Evolutionary conservation across 2,888 invertebrate species (phyloP).

Genomic region (Epistrophella euchroma): DNA sequence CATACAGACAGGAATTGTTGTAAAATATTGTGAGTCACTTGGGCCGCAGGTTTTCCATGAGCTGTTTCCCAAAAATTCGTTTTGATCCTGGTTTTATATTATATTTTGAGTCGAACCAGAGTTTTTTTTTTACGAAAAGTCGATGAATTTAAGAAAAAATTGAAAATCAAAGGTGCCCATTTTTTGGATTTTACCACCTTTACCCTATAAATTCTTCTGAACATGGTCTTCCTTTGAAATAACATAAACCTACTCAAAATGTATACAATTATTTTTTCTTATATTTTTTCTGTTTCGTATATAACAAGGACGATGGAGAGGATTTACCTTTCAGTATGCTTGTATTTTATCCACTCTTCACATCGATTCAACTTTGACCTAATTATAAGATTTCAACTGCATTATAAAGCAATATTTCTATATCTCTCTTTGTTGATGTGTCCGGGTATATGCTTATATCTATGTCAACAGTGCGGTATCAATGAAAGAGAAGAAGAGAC

Average conservation of each 20-base stretch:
- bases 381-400: conserved; percentile 49
- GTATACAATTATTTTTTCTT: not conserved
- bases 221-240: not conserved
- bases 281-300: not conserved
- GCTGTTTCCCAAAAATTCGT: no score
- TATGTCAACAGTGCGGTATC: conserved; percentile 15
- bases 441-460: not conserved
- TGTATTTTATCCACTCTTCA: not conserved
- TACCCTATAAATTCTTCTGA: no score
- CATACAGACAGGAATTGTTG: no score
- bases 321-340: not conserved
- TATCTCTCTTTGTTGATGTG: not conserved
- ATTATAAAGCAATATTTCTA: not conserved
- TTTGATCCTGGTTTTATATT: no score
- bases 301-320: not conserved
- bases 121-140: no score
- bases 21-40: no score
- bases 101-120: no score
- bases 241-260: not conserved
- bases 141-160: no score
- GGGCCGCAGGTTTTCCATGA: no score
- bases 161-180: no score
- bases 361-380: conserved; percentile 56
- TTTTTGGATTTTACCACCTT: no score
- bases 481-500: conserved; percentile 13